These are phyloP conservation scores for Nephrotoma guestfalica DNA, from an alignment of 2,888 invertebrate species.

Conservation along the genomic window DNA sequence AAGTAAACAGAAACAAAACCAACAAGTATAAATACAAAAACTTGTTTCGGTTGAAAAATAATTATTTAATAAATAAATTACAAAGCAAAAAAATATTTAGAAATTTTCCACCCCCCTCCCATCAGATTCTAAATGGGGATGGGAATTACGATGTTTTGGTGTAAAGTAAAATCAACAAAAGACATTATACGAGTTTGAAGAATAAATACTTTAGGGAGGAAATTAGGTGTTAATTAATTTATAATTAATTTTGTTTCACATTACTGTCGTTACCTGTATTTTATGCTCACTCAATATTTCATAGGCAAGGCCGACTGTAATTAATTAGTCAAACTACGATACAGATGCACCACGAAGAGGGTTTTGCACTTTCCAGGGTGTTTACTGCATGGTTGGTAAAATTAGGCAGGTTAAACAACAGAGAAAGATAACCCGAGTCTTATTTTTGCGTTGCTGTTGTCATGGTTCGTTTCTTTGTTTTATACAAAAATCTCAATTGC, in stretches of 20 bases:
- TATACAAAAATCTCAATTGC: no score
- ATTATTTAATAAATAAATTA: neutral
- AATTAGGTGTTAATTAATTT: neutral
- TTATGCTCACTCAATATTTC: neutral
- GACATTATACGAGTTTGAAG: neutral
- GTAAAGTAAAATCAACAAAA: neutral
- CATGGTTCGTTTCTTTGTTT: no score
- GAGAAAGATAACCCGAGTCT: no score
- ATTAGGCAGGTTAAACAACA: no score
- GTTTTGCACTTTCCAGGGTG: no score
- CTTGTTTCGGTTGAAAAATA: neutral
- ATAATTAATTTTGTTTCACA: neutral
- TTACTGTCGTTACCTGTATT: neutral
- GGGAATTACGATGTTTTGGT: neutral
- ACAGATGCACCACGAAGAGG: neutral
- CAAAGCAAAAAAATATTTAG: neutral
- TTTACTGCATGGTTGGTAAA: no score
- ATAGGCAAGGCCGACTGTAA: neutral
- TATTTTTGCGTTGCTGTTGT: no score
- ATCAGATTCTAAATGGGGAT: neutral
- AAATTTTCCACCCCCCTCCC: neutral
- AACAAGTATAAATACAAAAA: neutral
- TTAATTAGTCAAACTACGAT: neutral
- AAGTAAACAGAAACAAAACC: neutral
- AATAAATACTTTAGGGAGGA: neutral